phyloP scores from a whole-genome alignment of 2,797 vertebrate genomes.

The Falco concolor region DNA sequence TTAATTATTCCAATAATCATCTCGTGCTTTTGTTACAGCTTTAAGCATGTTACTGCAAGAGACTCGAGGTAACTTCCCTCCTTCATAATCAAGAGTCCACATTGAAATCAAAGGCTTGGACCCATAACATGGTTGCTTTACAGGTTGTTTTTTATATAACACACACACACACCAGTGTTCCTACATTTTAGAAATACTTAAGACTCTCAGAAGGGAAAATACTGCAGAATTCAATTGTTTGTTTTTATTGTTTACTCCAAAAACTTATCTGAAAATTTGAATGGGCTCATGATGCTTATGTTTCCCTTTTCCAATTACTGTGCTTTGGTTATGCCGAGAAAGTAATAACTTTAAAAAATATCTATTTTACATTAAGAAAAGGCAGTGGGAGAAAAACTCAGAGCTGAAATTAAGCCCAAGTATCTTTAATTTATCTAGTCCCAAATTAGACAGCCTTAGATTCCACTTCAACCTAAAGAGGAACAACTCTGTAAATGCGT shows the following conservation, averaged over 20 bases:
- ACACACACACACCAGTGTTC: background rate
- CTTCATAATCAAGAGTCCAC: background rate
- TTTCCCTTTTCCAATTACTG: background rate
- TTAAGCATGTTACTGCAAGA: background rate
- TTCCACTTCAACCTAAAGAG: background rate
- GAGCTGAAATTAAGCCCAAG: background rate
- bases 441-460: background rate
- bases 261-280: background rate
- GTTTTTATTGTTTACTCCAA: background rate
- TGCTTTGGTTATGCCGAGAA: background rate
- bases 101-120: conserved; percentile 8
- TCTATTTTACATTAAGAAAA: background rate
- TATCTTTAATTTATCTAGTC: background rate
- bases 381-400: background rate
- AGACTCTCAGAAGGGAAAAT: background rate
- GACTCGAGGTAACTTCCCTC: background rate
- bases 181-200: background rate
- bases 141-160: background rate
- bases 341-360: background rate
- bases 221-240: background rate
- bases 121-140: background rate
- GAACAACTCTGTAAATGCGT: background rate
- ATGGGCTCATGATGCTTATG: background rate
- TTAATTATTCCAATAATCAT: background rate
- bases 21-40: background rate